Evolutionary conservation across 2,888 invertebrate genomes (phyloP).

Genomic region (Sussaba pulchella): DNA sequence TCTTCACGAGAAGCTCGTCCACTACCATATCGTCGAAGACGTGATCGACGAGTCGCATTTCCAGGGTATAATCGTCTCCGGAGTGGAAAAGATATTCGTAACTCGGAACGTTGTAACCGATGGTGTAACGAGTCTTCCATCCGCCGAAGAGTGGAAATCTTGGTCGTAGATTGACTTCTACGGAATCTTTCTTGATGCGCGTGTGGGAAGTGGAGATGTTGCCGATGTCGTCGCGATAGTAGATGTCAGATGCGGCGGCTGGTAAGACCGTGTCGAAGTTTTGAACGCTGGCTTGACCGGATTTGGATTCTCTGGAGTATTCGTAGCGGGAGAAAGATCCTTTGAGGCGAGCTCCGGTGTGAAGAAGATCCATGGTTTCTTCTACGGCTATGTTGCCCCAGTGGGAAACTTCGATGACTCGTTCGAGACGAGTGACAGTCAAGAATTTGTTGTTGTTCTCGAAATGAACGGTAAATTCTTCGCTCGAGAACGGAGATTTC

Average conservation of each 20-base stretch:
- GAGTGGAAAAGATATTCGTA: slow-evolving; percentile 96
- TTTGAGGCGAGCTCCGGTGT: slow-evolving; percentile 96
- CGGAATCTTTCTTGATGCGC: slow-evolving; percentile 94
- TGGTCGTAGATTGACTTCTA: slow-evolving; percentile 97
- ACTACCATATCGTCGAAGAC: slow-evolving; percentile 98
- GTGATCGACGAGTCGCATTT: slow-evolving; percentile 98
- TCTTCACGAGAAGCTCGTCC: slow-evolving; percentile 93
- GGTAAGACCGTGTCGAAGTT: slow-evolving; percentile 94
- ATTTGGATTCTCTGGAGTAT: slow-evolving; percentile 96
- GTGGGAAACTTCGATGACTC: slow-evolving; percentile 97
- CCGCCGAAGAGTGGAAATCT: slow-evolving; percentile 99
- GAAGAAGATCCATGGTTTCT: slow-evolving; percentile 95
- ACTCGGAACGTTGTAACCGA: slow-evolving; percentile 99
- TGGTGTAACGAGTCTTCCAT: slow-evolving; percentile 98
- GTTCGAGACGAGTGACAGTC: slow-evolving; percentile 94
- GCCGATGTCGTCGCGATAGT: slow-evolving; percentile 99
- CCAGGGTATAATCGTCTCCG: slow-evolving; percentile 92
- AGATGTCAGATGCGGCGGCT: slow-evolving; percentile 97
- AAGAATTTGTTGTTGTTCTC: slow-evolving; percentile 99
- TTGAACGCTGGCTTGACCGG: slow-evolving; percentile 95
- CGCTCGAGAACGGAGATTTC: slow-evolving; percentile 86
- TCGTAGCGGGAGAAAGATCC: slow-evolving; percentile 97
- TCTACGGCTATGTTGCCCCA: slow-evolving; percentile 99
- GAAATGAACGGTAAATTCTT: slow-evolving; percentile 93
- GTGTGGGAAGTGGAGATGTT: slow-evolving; percentile 99